phyloP scores from a whole-genome alignment of 2,888 invertebrate genomes.

The Chymomyza caudatula region DNA sequence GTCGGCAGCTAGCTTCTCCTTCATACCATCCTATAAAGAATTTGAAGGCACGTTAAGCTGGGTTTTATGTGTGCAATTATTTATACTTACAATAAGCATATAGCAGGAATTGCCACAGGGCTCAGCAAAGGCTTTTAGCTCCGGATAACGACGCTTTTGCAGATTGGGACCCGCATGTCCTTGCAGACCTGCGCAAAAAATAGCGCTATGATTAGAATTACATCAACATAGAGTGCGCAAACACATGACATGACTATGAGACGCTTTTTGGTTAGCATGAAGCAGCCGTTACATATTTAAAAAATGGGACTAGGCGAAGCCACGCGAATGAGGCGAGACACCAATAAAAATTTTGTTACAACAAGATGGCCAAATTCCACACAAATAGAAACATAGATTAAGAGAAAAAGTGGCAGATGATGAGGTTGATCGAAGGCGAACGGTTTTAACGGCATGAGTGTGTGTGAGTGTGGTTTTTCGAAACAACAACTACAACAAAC shows the following conservation, averaged over 20 bases:
- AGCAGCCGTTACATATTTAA: constrained; percentile 40
- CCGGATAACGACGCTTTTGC: constrained; percentile 91
- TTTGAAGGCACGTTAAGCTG: not conserved
- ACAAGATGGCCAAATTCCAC: constrained; percentile 50
- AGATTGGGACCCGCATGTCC: constrained; percentile 95
- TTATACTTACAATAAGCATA: constrained; percentile 85
- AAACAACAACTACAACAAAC: constrained; percentile 76
- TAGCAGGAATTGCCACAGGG: constrained; percentile 93
- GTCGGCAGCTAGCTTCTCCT: constrained; percentile 86
- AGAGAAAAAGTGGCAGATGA: constrained; percentile 35
- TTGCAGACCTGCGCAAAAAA: constrained; percentile 83
- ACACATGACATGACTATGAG: constrained; percentile 38
- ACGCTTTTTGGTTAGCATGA: constrained; percentile 41
- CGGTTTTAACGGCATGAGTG: constrained; percentile 61
- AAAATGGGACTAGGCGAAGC: constrained; percentile 45
- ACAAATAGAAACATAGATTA: constrained; percentile 24
- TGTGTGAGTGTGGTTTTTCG: constrained; percentile 70
- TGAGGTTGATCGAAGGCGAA: constrained; percentile 50
- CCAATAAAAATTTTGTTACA: constrained; percentile 60
- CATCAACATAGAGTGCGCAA: not conserved
- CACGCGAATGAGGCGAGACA: constrained; percentile 54
- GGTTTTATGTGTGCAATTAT: not conserved
- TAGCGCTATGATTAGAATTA: not conserved
- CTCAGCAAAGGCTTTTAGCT: constrained; percentile 90
- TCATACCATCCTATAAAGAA: constrained; percentile 85